A percentile compares a stretch with the other conserved stretches of the same genome.
phyloP scores from a whole-genome alignment of 2,888 invertebrate genomes.

The Strigamia maritima region DNA sequence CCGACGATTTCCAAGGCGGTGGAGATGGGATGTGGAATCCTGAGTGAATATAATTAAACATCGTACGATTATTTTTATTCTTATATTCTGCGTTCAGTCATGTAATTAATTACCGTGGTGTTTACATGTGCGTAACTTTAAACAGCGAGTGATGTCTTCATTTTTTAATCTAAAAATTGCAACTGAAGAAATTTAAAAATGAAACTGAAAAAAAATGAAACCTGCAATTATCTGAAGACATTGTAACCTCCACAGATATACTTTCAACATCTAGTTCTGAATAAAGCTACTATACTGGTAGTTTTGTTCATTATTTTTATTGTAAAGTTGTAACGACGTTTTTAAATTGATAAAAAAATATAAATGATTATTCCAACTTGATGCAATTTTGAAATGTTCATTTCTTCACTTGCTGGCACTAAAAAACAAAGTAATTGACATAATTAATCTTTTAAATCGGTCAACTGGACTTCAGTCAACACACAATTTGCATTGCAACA shows the following conservation, averaged over 20 bases:
- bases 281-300: too few species aligned
- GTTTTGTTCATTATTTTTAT: too few species aligned
- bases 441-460: not conserved
- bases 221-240: too few species aligned
- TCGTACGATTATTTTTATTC: not conserved
- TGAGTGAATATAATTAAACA: not conserved
- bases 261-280: too few species aligned
- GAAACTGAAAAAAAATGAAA: not conserved
- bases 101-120: not conserved
- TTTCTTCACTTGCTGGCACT: not conserved
- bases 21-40: conserved; percentile 11
- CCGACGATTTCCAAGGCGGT: not conserved
- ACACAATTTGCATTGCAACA: not conserved
- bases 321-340: too few species aligned
- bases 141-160: not conserved
- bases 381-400: too few species aligned
- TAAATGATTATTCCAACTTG: too few species aligned
- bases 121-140: not conserved
- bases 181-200: not conserved
- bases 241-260: too few species aligned
- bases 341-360: too few species aligned
- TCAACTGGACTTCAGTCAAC: not conserved
- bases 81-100: not conserved
- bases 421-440: not conserved
- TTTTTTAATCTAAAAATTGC: not conserved